These are phyloP conservation scores for Frieseomelitta varia DNA, from an alignment of 1,140 invertebrate species.

Conservation along the genomic window DNA sequence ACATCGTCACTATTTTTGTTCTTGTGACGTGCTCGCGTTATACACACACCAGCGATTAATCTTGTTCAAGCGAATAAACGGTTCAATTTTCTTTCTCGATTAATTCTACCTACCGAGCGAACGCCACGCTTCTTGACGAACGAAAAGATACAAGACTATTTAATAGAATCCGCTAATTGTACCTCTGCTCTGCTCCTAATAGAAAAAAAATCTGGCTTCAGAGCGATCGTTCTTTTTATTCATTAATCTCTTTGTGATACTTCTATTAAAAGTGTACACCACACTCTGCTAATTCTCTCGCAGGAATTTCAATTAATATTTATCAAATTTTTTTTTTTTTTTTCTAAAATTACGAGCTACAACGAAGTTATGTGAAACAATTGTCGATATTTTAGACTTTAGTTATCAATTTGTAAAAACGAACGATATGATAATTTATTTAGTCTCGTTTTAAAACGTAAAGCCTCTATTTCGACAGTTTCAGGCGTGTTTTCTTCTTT, in stretches of 20 bases:
- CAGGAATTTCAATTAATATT: too few relatives aligned
- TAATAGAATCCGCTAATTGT: neutral
- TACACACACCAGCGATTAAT: slow-evolving; percentile 33
- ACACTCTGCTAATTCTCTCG: too few relatives aligned
- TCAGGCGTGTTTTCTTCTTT: too few relatives aligned
- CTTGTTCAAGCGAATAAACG: neutral
- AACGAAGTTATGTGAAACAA: too few relatives aligned
- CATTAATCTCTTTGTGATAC: neutral
- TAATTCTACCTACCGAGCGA: slow-evolving; percentile 5
- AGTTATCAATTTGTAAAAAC: too few relatives aligned
- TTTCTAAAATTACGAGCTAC: too few relatives aligned
- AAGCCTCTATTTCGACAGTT: too few relatives aligned
- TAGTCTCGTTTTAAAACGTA: too few relatives aligned
- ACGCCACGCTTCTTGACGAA: neutral
- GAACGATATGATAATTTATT: too few relatives aligned
- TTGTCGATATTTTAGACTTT: too few relatives aligned
- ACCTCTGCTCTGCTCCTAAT: neutral
- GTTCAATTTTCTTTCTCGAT: slow-evolving; percentile 16
- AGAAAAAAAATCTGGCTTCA: neutral
- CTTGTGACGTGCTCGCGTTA: neutral
- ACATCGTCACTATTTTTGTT: slow-evolving; percentile 14
- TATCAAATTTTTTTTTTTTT: too few relatives aligned
- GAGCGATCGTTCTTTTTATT: neutral
- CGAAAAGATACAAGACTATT: neutral
- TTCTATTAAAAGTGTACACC: neutral